Base-by-base conservation (phyloP, 2,797 vertebrate species). In the Nothura maculosa region DNA sequence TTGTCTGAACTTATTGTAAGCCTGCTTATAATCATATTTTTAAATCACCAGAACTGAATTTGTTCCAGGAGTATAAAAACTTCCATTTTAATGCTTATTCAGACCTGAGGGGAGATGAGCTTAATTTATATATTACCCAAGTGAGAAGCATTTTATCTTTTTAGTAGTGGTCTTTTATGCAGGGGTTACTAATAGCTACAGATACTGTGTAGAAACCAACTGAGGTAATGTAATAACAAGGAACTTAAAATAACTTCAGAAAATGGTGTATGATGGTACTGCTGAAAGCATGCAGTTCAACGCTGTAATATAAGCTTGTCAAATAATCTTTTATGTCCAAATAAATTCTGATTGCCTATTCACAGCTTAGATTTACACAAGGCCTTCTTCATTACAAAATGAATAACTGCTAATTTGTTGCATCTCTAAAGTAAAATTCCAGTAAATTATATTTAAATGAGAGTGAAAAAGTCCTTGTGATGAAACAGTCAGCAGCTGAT, bases 261-360 rank as follows among this genome's bases (percentile, higher is more conserved):
- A 60, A 85, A 87, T 67, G 20, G 9, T 61, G 47, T 84, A 7
- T 20, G 16, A 79, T 69, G 28, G 9, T 72, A 85, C 64, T 90
- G 89, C 83, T 89, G 93, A 81, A 84, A 95, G 42, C 62, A 79
- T 69, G 86, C 90, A 58, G 87, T 94, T 97, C 96, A 97, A 94
- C 96, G 97, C 91, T 93, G 94, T 97, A 96, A 95, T 95, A 95
- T 93, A 89, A 97, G 82, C 95, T 91, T 93, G 82, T 85, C 87
- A 97, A 97, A 96, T 97, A 97, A 92, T 64, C 75, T 73, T 93
- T 95, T 95, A 96, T 92, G 50, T 92, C 95, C 94, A 96, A 96
- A 97, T 97, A 95, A 96, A 96, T 89, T 88, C 95, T 97, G 97
- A 98, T 98, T 98, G 96, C 96, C 95, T 97, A 98, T 98, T 98